These are phyloP conservation scores for Gerris buenoi DNA, from an alignment of 1,140 invertebrate genomes.

Conservation along the genomic window DNA sequence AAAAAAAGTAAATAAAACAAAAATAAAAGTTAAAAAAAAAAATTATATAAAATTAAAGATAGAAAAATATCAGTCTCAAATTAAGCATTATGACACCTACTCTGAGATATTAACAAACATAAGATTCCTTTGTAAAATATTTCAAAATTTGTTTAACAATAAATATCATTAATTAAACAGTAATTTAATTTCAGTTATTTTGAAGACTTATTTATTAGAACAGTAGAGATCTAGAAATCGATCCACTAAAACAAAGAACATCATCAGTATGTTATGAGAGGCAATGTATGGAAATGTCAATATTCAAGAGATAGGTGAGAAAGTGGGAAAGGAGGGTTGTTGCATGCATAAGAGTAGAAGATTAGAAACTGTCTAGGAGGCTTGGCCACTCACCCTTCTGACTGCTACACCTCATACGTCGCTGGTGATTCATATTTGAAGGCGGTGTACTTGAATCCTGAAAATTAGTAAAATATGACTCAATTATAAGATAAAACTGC, in stretches of 20 bases:
- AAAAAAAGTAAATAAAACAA: too few relatives aligned
- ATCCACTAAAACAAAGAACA: conserved; percentile 15
- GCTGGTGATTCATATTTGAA: conserved; percentile 13
- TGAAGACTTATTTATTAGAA: conserved; percentile 12
- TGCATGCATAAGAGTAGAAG: neutral
- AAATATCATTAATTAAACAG: too few relatives aligned
- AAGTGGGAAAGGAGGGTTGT: neutral
- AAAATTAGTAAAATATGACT: conserved; percentile 4
- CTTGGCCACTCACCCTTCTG: conserved; percentile 11
- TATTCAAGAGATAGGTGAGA: neutral
- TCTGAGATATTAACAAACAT: too few relatives aligned
- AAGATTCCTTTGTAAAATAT: too few relatives aligned
- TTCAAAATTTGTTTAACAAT: too few relatives aligned
- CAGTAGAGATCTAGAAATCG: conserved; percentile 16
- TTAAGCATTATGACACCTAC: too few relatives aligned
- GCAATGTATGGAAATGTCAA: neutral
- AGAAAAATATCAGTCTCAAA: too few relatives aligned
- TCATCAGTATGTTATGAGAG: neutral
- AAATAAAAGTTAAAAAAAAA: too few relatives aligned
- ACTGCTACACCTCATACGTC: conserved; percentile 6
- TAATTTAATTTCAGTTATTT: neutral
- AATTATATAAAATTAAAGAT: too few relatives aligned
- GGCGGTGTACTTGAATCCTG: conserved; percentile 4
- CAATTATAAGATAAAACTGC: conserved; percentile 5
- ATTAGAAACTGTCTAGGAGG: neutral